Conservation (phyloP, 1,140 invertebrate species). For the Brachionus calyciflorus region DNA sequence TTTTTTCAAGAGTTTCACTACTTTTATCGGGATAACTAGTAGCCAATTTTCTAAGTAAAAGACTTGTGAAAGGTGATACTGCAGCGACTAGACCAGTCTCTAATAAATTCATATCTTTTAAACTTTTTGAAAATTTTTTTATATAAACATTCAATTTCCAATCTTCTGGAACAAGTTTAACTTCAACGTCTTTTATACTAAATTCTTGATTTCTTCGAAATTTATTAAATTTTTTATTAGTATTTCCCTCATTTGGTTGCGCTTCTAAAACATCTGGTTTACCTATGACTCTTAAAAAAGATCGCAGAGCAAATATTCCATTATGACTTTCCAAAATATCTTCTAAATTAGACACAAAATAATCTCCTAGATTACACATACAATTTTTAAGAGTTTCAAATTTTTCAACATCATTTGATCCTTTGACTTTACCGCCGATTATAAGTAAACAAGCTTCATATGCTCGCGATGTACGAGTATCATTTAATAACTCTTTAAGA, state of each 20-base stretch:
- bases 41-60: constrained; percentile 31
- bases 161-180: constrained; percentile 11
- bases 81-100: background rate
- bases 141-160: constrained; percentile 7
- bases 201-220: constrained; percentile 23
- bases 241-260: background rate
- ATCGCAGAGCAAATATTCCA: constrained; percentile 20
- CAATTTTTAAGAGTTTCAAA: background rate
- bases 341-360: constrained; percentile 28
- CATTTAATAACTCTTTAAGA: background rate
- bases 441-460: constrained; percentile 39
- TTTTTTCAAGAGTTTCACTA: background rate
- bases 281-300: constrained; percentile 14
- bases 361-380: background rate
- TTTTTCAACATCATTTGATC: background rate
- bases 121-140: constrained; percentile 18
- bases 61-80: constrained; percentile 25
- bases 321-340: constrained; percentile 4
- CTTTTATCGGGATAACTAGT: constrained; percentile 9
- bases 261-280: background rate
- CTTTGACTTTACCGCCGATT: constrained; percentile 15
- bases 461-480: constrained; percentile 8
- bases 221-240: background rate
- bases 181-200: constrained; percentile 36
- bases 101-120: constrained; percentile 5